These are phyloP conservation scores for Macropus fuliginosus DNA, from an alignment of 2,797 vertebrate species.

Conservation along the genomic window DNA sequence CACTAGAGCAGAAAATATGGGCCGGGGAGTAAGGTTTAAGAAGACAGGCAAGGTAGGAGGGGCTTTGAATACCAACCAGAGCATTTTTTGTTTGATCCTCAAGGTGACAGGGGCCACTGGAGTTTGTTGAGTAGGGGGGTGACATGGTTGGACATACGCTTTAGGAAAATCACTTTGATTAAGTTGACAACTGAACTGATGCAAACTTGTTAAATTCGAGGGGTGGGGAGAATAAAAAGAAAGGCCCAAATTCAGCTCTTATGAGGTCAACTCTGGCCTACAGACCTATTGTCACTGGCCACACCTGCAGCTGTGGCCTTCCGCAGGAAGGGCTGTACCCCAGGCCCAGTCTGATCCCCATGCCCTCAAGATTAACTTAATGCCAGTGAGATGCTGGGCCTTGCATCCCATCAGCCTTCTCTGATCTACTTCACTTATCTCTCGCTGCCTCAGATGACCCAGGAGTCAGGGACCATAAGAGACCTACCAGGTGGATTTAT, in stretches of 20 bases:
- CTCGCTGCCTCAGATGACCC: background rate
- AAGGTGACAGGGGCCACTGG: background rate
- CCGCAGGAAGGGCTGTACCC: background rate
- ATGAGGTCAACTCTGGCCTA: too few relatives aligned
- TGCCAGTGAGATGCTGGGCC: background rate
- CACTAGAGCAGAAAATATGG: too few relatives aligned
- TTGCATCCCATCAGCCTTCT: background rate
- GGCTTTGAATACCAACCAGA: background rate
- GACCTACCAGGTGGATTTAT: background rate
- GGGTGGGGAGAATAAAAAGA: background rate
- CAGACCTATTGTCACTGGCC: too few relatives aligned
- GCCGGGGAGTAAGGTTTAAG: background rate
- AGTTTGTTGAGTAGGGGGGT: background rate
- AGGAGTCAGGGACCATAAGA: background rate
- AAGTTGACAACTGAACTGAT: background rate
- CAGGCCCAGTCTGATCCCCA: too few relatives aligned
- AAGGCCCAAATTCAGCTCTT: too few relatives aligned
- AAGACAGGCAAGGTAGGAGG: background rate
- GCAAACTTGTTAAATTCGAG: background rate
- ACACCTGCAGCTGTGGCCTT: too few relatives aligned
- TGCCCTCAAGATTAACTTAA: background rate
- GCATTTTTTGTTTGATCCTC: background rate
- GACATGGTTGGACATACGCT: background rate
- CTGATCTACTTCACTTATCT: background rate
- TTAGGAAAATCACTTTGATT: background rate